Percentiles rank a stretch among this genome's conserved stretches.
phyloP scores from a whole-genome alignment of 2,113 vertebrate species.

The Dromaius novaehollandiae region DNA sequence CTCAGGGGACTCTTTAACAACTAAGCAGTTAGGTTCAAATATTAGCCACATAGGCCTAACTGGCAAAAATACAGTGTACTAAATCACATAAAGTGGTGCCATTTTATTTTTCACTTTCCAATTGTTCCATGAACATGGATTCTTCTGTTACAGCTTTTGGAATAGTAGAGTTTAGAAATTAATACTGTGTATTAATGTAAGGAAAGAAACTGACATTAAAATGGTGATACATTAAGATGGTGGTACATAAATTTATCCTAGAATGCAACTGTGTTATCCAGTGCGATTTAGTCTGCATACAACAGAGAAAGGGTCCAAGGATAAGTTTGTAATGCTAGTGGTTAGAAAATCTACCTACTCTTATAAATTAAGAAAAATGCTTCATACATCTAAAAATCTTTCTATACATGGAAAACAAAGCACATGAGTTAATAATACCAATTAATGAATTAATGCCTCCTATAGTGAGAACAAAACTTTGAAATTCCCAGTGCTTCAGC shows the following conservation, averaged over 20 bases:
- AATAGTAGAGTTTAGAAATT: background rate
- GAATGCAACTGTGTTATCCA: background rate
- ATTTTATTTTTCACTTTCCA: background rate
- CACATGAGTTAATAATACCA: fast-evolving
- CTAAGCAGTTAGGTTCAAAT: background rate
- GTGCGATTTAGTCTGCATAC: background rate
- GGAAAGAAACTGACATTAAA: background rate
- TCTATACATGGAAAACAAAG: background rate
- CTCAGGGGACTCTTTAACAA: background rate
- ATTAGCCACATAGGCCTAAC: background rate
- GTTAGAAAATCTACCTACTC: background rate
- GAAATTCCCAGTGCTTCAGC: background rate
- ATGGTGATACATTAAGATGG: background rate
- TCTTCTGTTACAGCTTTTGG: background rate
- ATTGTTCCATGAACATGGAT: background rate
- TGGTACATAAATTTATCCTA: background rate
- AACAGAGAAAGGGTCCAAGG: background rate
- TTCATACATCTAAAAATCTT: background rate
- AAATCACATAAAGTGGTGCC: background rate
- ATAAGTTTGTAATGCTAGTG: background rate
- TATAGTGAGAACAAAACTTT: background rate
- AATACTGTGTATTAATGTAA: background rate
- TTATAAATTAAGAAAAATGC: background rate
- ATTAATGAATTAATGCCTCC: background rate
- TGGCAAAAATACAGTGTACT: too few species aligned